A percentile compares a stretch with the other conserved stretches of the same genome.
These are phyloP conservation scores for Punctoribates punctum DNA, from an alignment of 2,888 invertebrate genomes.

Conservation along the genomic window DNA sequence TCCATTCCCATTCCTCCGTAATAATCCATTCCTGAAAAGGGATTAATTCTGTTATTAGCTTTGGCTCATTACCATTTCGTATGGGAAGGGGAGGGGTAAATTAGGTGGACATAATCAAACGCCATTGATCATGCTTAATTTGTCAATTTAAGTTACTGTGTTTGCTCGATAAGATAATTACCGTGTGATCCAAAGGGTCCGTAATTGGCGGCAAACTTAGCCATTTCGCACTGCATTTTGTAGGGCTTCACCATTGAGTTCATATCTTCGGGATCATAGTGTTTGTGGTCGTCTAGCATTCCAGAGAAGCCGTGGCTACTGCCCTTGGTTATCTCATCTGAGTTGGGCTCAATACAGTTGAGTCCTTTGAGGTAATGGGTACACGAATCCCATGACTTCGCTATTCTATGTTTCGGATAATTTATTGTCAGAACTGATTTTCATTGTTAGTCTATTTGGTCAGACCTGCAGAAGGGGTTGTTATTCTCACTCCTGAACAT, in stretches of 20 bases:
- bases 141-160: neutral
- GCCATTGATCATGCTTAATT: neutral
- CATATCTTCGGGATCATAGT: slow-evolving; percentile 11
- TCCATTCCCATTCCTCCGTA: slow-evolving; percentile 20
- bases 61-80: neutral
- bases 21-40: slow-evolving; percentile 26
- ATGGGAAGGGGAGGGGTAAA: no score
- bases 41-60: neutral
- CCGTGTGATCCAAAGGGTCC: slow-evolving; percentile 26
- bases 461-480: slow-evolving; percentile 26
- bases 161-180: neutral
- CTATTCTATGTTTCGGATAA: neutral
- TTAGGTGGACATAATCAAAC: no score
- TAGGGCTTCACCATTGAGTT: slow-evolving; percentile 25
- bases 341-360: slow-evolving; percentile 35
- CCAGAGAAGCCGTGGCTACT: neutral
- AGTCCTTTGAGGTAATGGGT: slow-evolving; percentile 29
- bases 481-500: slow-evolving; percentile 15
- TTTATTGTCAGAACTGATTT: neutral
- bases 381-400: slow-evolving; percentile 34
- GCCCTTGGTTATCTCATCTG: neutral
- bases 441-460: neutral
- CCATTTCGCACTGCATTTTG: slow-evolving; percentile 28
- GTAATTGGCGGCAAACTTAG: slow-evolving; percentile 27
- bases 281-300: slow-evolving; percentile 12